Base-by-base conservation (phyloP, 1,140 invertebrate species). In the Drosophila baimaii region DNA sequence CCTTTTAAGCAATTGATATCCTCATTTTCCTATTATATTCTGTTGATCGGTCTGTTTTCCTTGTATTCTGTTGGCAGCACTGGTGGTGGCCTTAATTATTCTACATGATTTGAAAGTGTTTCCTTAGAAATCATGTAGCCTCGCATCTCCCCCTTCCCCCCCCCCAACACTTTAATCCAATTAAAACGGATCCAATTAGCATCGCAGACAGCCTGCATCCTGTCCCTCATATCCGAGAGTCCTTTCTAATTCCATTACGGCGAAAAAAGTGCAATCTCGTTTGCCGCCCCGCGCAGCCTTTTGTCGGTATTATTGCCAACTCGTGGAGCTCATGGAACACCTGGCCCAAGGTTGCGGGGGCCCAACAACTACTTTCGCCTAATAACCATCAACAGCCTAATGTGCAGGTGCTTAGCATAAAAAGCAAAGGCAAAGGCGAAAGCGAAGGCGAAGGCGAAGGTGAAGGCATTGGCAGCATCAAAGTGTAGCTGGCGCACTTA, bases 341-440 rank as follows among this genome's bases (percentile, higher is more conserved):
- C 65, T 82, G 59, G 49, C 31, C 31, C 63, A 29, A 55, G 63
- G 41, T 3, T 56, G 66, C n/a, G 63, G 41, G 49, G 68, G 74
- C 52, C 61, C 62, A 74, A 78, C 62, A 74, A 78, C 79, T 83
- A 69, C 62, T 78, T 74, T 78, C 37, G 79, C 75, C 80, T 82
- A 83, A 82, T 83, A 82, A 82, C 79, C 80, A 71, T 74, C 49
- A 70, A 59, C 39, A 49, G 62, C 77, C 46, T 80, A 84, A 84
- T 83, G 81, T 84, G 81, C 70, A 71, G 77, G 81, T 83, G 80
- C 64, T 82, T 83, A 79, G 64, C 80, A 83, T 74, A 75, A 74
- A 75, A 46, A 74, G 70, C 41, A 46, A 54, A 47, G 56, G 54
- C 29, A 35, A 23, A 27, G n/a, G 33, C 52, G 23, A 17, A 43